Evolutionary conservation across 2,888 invertebrate genomes (phyloP).

Genomic region (Eristalinus sepulchralis): DNA sequence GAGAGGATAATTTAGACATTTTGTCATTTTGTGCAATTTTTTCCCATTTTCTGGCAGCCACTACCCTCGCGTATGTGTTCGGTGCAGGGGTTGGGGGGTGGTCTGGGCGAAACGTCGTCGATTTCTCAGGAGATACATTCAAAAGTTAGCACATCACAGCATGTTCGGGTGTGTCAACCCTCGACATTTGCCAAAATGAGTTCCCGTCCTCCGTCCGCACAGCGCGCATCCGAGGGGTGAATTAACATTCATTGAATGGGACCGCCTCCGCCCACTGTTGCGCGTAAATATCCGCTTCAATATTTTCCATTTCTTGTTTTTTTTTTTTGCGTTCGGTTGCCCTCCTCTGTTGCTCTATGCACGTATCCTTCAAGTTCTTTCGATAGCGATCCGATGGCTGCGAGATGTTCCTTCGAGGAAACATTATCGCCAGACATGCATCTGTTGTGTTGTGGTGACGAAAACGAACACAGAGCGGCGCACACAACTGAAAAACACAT

Average conservation of each 20-base stretch:
- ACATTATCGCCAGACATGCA: slow-evolving; percentile 62
- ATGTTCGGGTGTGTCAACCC: slow-evolving; percentile 42
- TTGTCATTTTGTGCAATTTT: slow-evolving; percentile 63
- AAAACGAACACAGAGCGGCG: slow-evolving; percentile 18
- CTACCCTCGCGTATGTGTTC: slow-evolving; percentile 9
- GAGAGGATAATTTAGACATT: slow-evolving; percentile 68
- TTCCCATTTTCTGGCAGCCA: background rate
- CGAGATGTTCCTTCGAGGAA: slow-evolving; percentile 22
- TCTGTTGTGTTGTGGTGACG: slow-evolving; percentile 68
- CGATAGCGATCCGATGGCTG: slow-evolving; percentile 43
- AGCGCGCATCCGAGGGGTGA: slow-evolving; percentile 59
- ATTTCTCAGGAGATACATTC: slow-evolving; percentile 64
- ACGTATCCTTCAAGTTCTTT: slow-evolving; percentile 11
- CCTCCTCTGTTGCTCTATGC: background rate
- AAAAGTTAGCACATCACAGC: slow-evolving; percentile 25
- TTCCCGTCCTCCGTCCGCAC: slow-evolving; percentile 9
- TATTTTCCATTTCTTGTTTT: slow-evolving; percentile 15
- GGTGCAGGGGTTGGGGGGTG: background rate
- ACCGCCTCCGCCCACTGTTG: slow-evolving; percentile 45
- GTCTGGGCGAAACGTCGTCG: slow-evolving; percentile 17
- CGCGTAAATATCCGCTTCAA: slow-evolving; percentile 32
- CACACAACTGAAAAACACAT: background rate
- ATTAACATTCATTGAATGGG: slow-evolving; percentile 65
- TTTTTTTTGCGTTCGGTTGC: background rate
- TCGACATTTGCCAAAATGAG: slow-evolving; percentile 52